These are phyloP conservation scores for Zelleria hepariella DNA, from an alignment of 2,888 invertebrate genomes.

Conservation along the genomic window DNA sequence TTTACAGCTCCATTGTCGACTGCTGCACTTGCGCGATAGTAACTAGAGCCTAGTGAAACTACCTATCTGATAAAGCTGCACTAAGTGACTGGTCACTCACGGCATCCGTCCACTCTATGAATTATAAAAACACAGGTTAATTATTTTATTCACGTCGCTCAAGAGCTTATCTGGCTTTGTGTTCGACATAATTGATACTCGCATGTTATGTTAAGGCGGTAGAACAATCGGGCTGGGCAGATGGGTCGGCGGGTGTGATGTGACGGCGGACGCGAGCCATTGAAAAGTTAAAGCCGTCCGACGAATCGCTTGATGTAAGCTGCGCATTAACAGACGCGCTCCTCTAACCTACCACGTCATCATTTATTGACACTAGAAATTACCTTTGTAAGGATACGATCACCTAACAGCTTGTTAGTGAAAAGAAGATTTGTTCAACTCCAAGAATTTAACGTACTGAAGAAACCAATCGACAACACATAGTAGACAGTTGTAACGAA, in stretches of 20 bases:
- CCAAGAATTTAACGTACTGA: no score
- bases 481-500: no score
- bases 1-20: constrained; percentile 54
- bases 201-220: constrained; percentile 66
- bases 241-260: constrained; percentile 28
- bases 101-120: constrained; percentile 42
- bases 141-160: constrained; percentile 71
- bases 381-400: no score
- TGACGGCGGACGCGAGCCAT: constrained; percentile 24
- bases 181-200: constrained; percentile 70
- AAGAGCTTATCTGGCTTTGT: constrained; percentile 60
- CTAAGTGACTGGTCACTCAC: neutral
- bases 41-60: neutral
- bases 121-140: constrained; percentile 71
- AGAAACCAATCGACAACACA: no score
- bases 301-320: neutral
- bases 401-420: no score
- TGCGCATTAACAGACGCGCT: constrained; percentile 3
- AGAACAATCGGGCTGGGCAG: constrained; percentile 60
- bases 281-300: neutral
- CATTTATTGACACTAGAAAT: neutral
- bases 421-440: no score
- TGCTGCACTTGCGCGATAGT: constrained; percentile 32
- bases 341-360: neutral
- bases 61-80: constrained; percentile 47